Base-by-base conservation (phyloP, 2,797 vertebrate genomes). In the Parauchenoglanis ngamensis region DNA sequence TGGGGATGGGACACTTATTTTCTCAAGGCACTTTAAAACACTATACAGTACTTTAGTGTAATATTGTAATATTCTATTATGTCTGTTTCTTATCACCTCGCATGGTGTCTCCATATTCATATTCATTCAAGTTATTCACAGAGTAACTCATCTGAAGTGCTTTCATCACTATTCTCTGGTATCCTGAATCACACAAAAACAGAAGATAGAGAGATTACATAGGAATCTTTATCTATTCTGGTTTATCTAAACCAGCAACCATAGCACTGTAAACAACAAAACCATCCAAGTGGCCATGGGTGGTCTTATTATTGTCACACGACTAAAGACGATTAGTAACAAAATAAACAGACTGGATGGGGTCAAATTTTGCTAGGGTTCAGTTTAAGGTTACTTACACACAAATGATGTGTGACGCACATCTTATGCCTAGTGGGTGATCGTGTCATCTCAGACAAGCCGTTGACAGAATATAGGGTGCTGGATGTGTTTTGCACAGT, bases 101-200 rank as follows among this genome's bases (percentile, higher is more conserved):
- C n/a, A 67, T 28, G 4, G 3, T 44, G 19, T 8, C 17, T 23
- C 40, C 65, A 17, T 72, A 3, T 72, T 72, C 21, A 68, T 68
- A 59, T 59, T 67, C n/a, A 15, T 65, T 65, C 8, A n/a, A 65
- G 3, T 25, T n/a, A 65, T n/a, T 57, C 21, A 59, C 13, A 35
- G 15, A 28, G 28, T 28, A 78, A 40, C 40, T 35, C 6, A 35
- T 21, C 21, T 4, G 44, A 4, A 19, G 44, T 49, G 13, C 12
- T 67, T 83, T 63, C 54, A 44, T 15, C 21, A 11, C 61, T 52
- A 15, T 83, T 83, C 63, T 25, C 8, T 83, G 81, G 81, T 83
- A 83, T n/a, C 25, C 25, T 67, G 81, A 31, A 52, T 83, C 81
- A 83, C 44, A 49, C 44, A 15, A 19, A 52, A 52, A 52, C 44